Base-by-base conservation (phyloP, 2,113 vertebrate genomes). In the Pollachius pollachius region DNA sequence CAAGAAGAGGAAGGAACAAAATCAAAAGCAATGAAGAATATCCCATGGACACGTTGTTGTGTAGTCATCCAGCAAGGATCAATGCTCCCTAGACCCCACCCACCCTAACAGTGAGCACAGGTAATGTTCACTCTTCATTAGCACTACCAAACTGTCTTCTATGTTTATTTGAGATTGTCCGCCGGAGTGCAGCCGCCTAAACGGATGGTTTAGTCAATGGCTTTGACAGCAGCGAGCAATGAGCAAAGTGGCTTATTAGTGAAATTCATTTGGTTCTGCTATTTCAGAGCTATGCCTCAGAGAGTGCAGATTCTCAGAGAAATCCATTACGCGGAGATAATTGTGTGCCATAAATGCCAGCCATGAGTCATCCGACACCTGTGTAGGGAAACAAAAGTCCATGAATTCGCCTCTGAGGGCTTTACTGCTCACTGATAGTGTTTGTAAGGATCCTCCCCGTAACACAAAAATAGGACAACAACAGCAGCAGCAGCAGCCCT, bases 321-420 rank as follows among this genome's bases (percentile, higher is more conserved):
- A 85, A 84, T 64, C 71, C 79, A 89, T 90, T 87, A 90, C 41
- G 12, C 9, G 2, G 41, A 48, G 41, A 48, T 48, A 48, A 48
- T 48, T 48, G 41, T 48, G 8, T 13, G 9, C 41, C 41, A 13
- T 48, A 9, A 13, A 48, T 48, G 41, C 12, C 41, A 60, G 58
- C 75, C 88, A 85, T 89, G 87, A 90, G 80, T 85, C 87, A 91
- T 86, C 83, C 69, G 64, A 71, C 81, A 77, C 74, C 71, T 77
- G 74, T 67, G 59, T 86, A 84, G 83, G 61, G 30, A 34, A 34
- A 34, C 73, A 74, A 23, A 23, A 84, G 71, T 74, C 79, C 78
- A 54, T 69, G 72, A 81, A 48, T 48, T 48, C 67, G 70, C 79
- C 76, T 74, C 69, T 70, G 18, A 67, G 74, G 74, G 68, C 74